These are phyloP conservation scores for Nothura maculosa DNA, from an alignment of 2,797 vertebrate genomes.

Conservation along the genomic window DNA sequence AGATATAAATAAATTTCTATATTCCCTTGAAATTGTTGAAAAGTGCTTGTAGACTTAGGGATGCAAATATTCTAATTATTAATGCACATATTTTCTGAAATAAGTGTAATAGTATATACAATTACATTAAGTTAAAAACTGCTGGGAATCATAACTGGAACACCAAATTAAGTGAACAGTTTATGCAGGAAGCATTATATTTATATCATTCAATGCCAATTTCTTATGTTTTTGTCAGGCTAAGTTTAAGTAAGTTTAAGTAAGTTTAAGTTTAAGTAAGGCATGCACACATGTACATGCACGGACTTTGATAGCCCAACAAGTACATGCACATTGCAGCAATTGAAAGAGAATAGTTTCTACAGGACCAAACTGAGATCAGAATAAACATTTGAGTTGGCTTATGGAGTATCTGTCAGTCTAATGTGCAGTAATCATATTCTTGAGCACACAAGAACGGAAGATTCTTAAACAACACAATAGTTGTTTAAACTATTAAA, in stretches of 20 bases:
- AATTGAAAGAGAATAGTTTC: not conserved
- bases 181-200: not conserved
- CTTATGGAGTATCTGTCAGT: not conserved
- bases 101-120: not conserved
- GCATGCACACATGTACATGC: too few relatives aligned
- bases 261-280: too few relatives aligned
- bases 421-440: not conserved
- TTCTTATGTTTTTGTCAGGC: not conserved
- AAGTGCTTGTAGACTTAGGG: not conserved
- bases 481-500: too few relatives aligned
- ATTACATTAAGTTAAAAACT: not conserved
- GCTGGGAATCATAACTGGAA: not conserved
- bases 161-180: not conserved
- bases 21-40: not conserved
- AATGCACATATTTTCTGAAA: not conserved
- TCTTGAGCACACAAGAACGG: not conserved
- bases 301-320: too few relatives aligned
- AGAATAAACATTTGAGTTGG: not conserved
- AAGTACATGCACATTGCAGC: rapidly evolving
- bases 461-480: not conserved
- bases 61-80: not conserved
- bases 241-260: too few relatives aligned
- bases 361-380: not conserved
- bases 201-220: not conserved
- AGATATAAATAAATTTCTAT: not conserved